Conservation (phyloP, 2,113 vertebrate species). For the Podiceps cristatus region DNA sequence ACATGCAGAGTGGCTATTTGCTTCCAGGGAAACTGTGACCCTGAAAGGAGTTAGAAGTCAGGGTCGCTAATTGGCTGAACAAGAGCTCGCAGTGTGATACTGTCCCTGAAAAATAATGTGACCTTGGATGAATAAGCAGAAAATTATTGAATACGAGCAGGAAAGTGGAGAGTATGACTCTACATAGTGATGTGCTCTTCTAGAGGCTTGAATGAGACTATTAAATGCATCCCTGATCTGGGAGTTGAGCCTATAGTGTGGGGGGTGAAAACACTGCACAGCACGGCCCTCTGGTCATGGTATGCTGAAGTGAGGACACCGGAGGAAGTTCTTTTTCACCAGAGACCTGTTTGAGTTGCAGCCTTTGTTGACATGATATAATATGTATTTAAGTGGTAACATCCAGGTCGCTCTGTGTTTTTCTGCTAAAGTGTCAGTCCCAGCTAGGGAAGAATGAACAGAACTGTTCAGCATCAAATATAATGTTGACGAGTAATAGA, state of each 20-base stretch:
- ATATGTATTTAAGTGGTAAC: neutral
- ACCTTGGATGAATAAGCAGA: neutral
- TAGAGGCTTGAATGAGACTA: neutral
- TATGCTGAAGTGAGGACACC: neutral
- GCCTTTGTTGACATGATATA: neutral
- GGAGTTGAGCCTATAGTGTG: neutral
- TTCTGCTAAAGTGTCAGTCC: neutral
- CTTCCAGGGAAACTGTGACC: neutral
- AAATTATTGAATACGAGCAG: neutral
- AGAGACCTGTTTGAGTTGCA: neutral
- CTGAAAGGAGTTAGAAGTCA: neutral
- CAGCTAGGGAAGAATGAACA: neutral
- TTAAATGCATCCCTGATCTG: neutral
- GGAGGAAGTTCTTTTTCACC: neutral
- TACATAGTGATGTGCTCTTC: neutral
- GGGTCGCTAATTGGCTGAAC: neutral
- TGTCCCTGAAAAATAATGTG: neutral
- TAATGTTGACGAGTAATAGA: neutral
- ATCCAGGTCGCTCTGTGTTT: neutral
- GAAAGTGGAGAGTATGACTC: neutral
- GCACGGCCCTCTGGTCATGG: neutral
- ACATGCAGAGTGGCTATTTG: neutral
- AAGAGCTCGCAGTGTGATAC: neutral
- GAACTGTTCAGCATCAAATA: neutral
- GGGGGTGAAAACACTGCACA: neutral